Evolutionary conservation across 2,113 vertebrate species (phyloP).

Genomic region (Petaurus breviceps): DNA sequence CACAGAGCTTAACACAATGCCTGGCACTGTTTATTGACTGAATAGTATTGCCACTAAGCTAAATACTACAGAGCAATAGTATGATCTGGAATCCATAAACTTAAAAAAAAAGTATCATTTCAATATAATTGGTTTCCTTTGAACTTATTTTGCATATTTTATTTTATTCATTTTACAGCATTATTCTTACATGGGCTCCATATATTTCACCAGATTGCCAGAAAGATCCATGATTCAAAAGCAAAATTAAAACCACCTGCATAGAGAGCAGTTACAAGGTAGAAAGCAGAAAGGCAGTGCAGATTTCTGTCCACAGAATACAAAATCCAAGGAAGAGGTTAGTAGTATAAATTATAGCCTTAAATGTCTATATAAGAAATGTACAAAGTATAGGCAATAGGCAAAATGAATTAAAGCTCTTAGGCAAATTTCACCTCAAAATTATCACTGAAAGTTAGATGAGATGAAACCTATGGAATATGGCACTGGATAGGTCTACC

Average conservation of each 20-base stretch:
- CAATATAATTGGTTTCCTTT: neutral
- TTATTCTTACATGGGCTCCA: neutral
- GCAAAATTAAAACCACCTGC: neutral
- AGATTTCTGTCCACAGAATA: neutral
- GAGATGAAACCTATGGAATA: neutral
- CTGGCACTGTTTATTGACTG: neutral
- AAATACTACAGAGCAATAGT: neutral
- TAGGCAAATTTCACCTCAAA: neutral
- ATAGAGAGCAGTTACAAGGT: neutral
- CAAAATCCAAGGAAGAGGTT: neutral
- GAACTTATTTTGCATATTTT: neutral
- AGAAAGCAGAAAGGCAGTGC: neutral
- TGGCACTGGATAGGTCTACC: neutral
- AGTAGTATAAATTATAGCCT: neutral
- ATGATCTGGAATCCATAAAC: neutral
- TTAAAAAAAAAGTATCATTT: neutral
- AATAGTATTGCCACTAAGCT: neutral
- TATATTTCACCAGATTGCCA: neutral
- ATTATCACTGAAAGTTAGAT: neutral
- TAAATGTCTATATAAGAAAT: neutral
- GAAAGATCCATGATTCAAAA: neutral
- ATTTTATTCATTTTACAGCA: neutral
- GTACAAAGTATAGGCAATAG: neutral
- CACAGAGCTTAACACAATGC: neutral
- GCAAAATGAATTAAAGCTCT: neutral